A percentile compares a stretch with the other conserved stretches of the same genome.
These are phyloP conservation scores for Anser cygnoides DNA, from an alignment of 2,113 vertebrate genomes.

Conservation along the genomic window DNA sequence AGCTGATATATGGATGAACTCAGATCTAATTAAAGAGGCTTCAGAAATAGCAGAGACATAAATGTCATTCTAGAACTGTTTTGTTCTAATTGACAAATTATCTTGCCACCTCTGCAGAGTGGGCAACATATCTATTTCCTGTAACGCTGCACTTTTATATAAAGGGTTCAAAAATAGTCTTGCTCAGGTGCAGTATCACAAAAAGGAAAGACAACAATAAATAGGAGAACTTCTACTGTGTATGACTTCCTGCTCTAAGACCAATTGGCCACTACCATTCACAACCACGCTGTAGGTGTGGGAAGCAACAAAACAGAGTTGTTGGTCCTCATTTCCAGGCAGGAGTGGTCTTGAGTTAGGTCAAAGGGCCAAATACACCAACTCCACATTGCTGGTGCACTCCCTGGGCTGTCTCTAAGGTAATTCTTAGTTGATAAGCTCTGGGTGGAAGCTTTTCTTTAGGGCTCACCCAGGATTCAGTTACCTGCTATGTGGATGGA, in stretches of 20 bases:
- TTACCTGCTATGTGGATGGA: neutral
- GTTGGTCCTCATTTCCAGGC: neutral
- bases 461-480: neutral
- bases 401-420: neutral
- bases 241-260: neutral
- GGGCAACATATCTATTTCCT: constrained; percentile 58
- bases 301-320: neutral
- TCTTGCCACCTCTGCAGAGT: constrained; percentile 49
- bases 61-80: constrained; percentile 57
- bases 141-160: constrained; percentile 60
- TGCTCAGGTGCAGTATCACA: constrained; percentile 33
- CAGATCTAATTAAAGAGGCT: constrained; percentile 66
- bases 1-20: constrained; percentile 46
- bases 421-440: neutral
- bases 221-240: neutral
- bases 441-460: neutral
- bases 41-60: constrained; percentile 65
- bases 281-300: neutral
- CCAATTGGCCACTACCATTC: neutral
- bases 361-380: neutral
- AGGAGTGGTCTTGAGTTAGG: neutral
- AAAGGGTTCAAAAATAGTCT: constrained; percentile 29
- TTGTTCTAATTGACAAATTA: constrained; percentile 73
- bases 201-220: neutral
- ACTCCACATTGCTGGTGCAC: neutral